These are phyloP conservation scores for Silurus glanis DNA, from an alignment of 2,113 vertebrate species.

Conservation along the genomic window DNA sequence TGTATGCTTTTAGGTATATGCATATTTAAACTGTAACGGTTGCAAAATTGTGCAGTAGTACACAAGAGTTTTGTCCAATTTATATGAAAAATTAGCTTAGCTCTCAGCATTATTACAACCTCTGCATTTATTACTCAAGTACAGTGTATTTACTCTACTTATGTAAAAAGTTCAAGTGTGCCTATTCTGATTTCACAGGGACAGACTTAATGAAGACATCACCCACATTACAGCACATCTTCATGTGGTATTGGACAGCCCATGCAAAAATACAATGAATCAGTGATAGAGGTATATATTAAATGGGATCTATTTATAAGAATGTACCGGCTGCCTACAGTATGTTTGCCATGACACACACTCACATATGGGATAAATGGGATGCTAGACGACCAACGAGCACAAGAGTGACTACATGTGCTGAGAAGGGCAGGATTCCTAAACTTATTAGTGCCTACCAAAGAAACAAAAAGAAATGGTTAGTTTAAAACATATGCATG, in stretches of 20 bases:
- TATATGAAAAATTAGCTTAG: background rate
- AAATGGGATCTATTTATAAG: constrained; percentile 6
- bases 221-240: constrained; percentile 1
- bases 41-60: background rate
- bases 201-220: background rate
- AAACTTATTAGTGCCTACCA: background rate
- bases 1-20: background rate
- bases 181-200: constrained; percentile 1
- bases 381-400: background rate
- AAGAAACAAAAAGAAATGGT: constrained; percentile 1
- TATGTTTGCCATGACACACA: background rate
- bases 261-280: constrained; percentile 27
- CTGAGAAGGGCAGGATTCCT: constrained; percentile 1
- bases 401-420: background rate
- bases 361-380: constrained; percentile 2
- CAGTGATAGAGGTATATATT: background rate
- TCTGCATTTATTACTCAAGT: background rate
- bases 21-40: background rate
- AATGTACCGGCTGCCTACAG: background rate
- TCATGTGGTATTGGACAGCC: constrained; percentile 1
- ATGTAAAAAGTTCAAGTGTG: background rate
- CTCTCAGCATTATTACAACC: background rate
- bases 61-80: background rate
- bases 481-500: constrained; percentile 27
- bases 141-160: background rate